phyloP scores from a whole-genome alignment of 2,888 invertebrate species.

The Phasia obesa region DNA sequence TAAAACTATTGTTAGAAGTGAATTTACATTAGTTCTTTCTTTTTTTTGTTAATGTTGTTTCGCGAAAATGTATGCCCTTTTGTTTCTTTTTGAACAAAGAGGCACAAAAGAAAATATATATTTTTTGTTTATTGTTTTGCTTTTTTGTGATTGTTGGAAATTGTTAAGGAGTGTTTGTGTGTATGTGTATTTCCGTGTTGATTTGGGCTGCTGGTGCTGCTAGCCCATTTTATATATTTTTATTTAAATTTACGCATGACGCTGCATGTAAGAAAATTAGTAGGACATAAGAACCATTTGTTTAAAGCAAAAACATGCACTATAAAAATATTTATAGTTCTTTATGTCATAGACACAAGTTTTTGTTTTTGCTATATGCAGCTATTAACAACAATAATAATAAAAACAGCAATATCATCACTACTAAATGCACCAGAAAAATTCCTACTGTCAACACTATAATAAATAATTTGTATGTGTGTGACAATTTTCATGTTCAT shows the following conservation, averaged over 20 bases:
- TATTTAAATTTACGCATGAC: constrained; percentile 37
- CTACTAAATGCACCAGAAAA: constrained; percentile 25
- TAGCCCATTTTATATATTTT: constrained; percentile 2
- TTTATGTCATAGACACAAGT: background rate
- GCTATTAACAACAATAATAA: background rate
- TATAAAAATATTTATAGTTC: constrained; percentile 22
- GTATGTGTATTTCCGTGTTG: background rate
- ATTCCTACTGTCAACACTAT: constrained; percentile 55
- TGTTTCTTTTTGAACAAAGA: constrained; percentile 39
- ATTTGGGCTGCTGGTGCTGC: background rate
- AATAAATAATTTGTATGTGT: constrained; percentile 50
- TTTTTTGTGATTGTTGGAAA: background rate
- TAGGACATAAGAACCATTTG: background rate
- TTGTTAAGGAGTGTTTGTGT: background rate
- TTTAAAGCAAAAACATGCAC: background rate
- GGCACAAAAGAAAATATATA: constrained; percentile 23
- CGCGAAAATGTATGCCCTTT: constrained; percentile 36
- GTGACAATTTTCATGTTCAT: constrained; percentile 1
- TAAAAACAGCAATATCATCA: background rate
- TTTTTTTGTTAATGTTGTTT: constrained; percentile 20
- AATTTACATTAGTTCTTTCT: background rate
- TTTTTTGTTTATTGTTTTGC: constrained; percentile 11
- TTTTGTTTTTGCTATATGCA: constrained; percentile 1
- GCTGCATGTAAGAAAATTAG: background rate
- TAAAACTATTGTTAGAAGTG: background rate